Evolutionary conservation across 1,140 invertebrate genomes (phyloP).

Genomic region (Cotesia vestalis): DNA sequence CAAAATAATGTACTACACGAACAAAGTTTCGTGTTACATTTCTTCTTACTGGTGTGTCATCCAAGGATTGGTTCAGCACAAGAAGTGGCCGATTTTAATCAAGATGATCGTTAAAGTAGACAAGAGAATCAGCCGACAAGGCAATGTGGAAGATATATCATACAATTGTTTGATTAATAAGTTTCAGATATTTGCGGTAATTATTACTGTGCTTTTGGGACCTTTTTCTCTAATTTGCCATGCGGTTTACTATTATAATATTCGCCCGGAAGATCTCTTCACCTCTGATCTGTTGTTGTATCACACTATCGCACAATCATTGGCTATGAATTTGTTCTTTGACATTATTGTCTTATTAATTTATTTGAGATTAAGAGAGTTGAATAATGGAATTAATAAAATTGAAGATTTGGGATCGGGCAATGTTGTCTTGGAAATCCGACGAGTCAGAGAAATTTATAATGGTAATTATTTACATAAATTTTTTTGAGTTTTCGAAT

Average conservation of each 20-base stretch:
- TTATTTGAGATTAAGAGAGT: conserved; percentile 40
- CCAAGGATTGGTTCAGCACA: conserved; percentile 43
- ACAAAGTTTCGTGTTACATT: conserved; percentile 47
- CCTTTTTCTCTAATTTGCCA: conserved; percentile 43
- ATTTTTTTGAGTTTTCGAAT: not conserved
- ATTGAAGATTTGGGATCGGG: conserved; percentile 29
- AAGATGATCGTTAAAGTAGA: conserved; percentile 42
- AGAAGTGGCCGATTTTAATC: conserved; percentile 49
- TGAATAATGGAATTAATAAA: conserved; percentile 43
- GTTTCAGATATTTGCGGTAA: conserved; percentile 40
- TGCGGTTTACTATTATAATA: conserved; percentile 48
- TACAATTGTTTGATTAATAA: conserved; percentile 34
- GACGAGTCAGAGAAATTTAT: conserved; percentile 45
- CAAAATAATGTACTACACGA: conserved; percentile 53
- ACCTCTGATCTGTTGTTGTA: conserved; percentile 51
- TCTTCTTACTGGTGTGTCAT: conserved; percentile 52
- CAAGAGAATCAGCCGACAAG: conserved; percentile 38
- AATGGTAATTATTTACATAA: conserved; percentile 35
- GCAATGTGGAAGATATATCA: conserved; percentile 23
- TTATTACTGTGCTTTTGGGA: conserved; percentile 35
- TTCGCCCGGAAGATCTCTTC: conserved; percentile 46
- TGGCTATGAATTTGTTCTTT: conserved; percentile 49
- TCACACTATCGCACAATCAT: conserved; percentile 49
- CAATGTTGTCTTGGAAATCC: conserved; percentile 45
- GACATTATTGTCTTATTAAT: conserved; percentile 44